A percentile compares a stretch with the other conserved stretches of the same genome.
phyloP scores from a whole-genome alignment of 2,888 invertebrate genomes.

The Polydesmus complanatus region DNA sequence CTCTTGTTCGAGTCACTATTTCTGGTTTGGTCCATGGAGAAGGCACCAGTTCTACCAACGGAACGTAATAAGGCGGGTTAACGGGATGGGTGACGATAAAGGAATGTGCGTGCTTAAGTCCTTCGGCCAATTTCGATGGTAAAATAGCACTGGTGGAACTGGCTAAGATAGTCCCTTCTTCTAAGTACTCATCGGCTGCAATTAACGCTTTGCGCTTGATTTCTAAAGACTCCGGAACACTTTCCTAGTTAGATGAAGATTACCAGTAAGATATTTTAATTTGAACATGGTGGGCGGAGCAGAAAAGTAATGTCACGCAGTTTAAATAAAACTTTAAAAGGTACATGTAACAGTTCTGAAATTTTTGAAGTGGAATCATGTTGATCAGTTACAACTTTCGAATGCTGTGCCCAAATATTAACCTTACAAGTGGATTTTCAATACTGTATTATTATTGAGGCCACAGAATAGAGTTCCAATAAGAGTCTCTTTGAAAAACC shows the following conservation, averaged over 20 bases:
- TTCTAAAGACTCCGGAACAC: constrained; percentile 77
- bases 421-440: too few species aligned
- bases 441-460: too few species aligned
- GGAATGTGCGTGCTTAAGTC: constrained; percentile 55
- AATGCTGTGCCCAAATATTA: too few species aligned
- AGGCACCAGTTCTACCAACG: constrained; percentile 87
- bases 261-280: background rate
- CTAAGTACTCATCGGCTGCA: constrained; percentile 53
- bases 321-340: background rate
- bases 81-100: constrained; percentile 84
- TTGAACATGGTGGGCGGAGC: background rate
- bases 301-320: background rate
- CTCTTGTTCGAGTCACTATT: constrained; percentile 56
- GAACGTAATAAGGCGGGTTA: constrained; percentile 92
- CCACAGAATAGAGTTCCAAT: too few species aligned
- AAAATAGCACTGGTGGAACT: constrained; percentile 88
- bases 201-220: constrained; percentile 67
- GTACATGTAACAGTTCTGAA: too few species aligned
- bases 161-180: constrained; percentile 59
- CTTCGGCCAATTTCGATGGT: constrained; percentile 72
- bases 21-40: constrained; percentile 80
- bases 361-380: too few species aligned
- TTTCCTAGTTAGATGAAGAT: constrained; percentile 56
- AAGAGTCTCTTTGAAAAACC: too few species aligned
- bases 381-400: too few species aligned